A percentile compares a stretch with the other conserved stretches of the same genome.
phyloP scores from a whole-genome alignment of 1,140 invertebrate species.

The Drosophila cardini region DNA sequence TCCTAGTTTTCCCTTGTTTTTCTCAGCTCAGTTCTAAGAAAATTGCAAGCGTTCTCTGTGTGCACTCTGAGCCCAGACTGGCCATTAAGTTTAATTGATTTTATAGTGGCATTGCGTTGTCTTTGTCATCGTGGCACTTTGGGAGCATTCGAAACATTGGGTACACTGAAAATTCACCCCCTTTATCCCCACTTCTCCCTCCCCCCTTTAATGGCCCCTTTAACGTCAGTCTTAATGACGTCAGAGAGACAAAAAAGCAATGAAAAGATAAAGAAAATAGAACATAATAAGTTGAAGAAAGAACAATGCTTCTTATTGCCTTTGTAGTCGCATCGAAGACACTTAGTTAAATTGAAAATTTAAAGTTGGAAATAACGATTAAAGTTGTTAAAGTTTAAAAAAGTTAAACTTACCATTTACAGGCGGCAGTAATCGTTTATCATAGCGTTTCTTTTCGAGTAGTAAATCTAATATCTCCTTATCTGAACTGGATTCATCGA shows the following conservation, averaged over 20 bases:
- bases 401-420: conserved; percentile 90
- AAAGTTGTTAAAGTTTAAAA: not conserved
- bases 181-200: not conserved
- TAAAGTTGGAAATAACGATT: conserved; percentile 18
- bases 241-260: conserved; percentile 26
- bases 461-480: conserved; percentile 95
- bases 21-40: conserved; percentile 13
- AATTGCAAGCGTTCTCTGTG: conserved; percentile 36
- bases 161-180: conserved; percentile 2
- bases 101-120: conserved; percentile 58
- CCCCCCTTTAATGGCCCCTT: not conserved
- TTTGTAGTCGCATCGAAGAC: conserved; percentile 18
- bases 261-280: conserved; percentile 2
- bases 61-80: conserved; percentile 40
- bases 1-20: not conserved
- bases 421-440: conserved; percentile 93
- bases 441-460: conserved; percentile 91
- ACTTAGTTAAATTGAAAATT: conserved; percentile 70
- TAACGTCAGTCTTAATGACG: conserved; percentile 31
- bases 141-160: conserved; percentile 7
- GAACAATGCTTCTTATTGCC: conserved; percentile 41
- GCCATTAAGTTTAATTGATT: conserved; percentile 75
- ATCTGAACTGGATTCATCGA: conserved; percentile 94
- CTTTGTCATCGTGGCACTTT: conserved; percentile 19
- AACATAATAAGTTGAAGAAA: conserved; percentile 25